Evolutionary conservation across 2,113 vertebrate genomes (phyloP), one percentile per base, ranked within the genome.

Genomic region (Suricata suricatta): DNA sequence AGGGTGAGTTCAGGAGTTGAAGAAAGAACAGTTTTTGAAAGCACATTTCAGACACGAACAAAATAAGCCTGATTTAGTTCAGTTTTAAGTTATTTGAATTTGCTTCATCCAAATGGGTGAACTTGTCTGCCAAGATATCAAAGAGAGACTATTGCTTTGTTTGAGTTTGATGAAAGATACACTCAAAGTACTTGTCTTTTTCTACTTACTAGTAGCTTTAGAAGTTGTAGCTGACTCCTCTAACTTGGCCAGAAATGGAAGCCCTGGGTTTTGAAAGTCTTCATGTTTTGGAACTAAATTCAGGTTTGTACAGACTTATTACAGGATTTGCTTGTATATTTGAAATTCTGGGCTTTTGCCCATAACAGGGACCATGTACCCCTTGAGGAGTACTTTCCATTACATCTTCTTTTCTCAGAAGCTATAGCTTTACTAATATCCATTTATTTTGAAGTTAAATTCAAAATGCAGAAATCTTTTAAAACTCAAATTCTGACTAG

Each of bases 231-330:
- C 80, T n/a, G 7, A 14, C 47, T 97, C 77, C 29, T 95, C 81
- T 88, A 25, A 19, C 5, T 90, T 44, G 44, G 54, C 23, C 69
- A 88, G 69, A 96, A 96, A 71, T 83, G 90, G 85, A 88, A 95
- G 31, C n/a, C 16, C 50, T 41, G 41, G n/a, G 14, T 74, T 96
- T 63, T 44, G n/a, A 82, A 80, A 86, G 54, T 57, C 47, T 84
- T 84, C 74, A 11, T 7, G 17, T 44, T 86, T 93, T 82, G 15
- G 14, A 80, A 74, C 47, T 71, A 54, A 93, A 33, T 12, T 29
- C 44, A 83, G 5, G 15, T 63, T 31, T 69, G 81, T 74, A 11
- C 9, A 84, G 81, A 77, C 66, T 52, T 77, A 21, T 14, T 6
- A 2, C 0, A 52, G 90, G 33, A 10, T 95, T 57, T 64, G 5